phyloP scores from a whole-genome alignment of 1,140 invertebrate genomes.

The Stenopsyche tienmushanensis region DNA sequence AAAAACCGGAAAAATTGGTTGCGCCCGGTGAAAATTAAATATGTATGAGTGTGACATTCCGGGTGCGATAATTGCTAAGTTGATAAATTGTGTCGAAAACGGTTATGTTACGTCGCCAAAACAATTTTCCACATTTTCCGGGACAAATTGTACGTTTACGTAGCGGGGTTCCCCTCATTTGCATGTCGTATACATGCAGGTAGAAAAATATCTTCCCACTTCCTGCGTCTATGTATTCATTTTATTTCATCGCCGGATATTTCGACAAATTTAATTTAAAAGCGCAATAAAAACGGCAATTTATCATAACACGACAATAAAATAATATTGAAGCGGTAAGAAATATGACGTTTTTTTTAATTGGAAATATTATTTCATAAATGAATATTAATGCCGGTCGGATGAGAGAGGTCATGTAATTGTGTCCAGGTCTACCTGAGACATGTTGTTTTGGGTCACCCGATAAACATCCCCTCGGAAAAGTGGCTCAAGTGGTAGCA shows the following conservation, averaged over 20 bases:
- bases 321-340: too few species aligned
- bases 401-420: too few species aligned
- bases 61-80: slow-evolving; percentile 35
- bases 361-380: too few species aligned
- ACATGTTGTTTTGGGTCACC: too few species aligned
- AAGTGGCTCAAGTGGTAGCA: slow-evolving; percentile 23
- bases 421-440: too few species aligned
- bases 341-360: too few species aligned
- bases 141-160: not conserved
- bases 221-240: not conserved
- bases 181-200: not conserved
- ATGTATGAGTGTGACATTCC: slow-evolving; percentile 26
- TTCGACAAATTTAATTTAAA: too few species aligned
- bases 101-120: slow-evolving; percentile 26
- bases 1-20: slow-evolving; percentile 26
- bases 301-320: too few species aligned
- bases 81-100: slow-evolving; percentile 39
- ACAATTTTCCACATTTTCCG: slow-evolving; percentile 33
- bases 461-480: too few species aligned
- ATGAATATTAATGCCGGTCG: too few species aligned
- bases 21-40: slow-evolving; percentile 33
- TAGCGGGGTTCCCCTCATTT: not conserved
- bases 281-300: too few species aligned
- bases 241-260: too few species aligned
- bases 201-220: not conserved